Evolutionary conservation across 2,113 vertebrate genomes (phyloP).

Genomic region (Eira barbara): DNA sequence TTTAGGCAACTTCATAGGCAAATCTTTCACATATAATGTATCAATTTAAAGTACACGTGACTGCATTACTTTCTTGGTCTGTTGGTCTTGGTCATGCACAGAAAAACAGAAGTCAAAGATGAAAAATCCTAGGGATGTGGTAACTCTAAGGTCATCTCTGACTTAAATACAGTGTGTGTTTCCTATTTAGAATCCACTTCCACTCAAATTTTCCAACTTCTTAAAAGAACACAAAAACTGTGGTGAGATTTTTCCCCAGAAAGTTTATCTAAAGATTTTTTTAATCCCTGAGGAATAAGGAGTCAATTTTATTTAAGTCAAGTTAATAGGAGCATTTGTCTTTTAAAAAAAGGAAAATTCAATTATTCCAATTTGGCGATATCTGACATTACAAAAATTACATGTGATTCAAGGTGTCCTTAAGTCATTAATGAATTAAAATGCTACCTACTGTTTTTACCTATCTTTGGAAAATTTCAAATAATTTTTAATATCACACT

Average conservation of each 20-base stretch:
- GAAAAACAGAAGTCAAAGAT: background rate
- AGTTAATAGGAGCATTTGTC: background rate
- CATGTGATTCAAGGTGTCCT: background rate
- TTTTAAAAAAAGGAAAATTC: conserved; percentile 11
- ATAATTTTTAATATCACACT: conserved; percentile 12
- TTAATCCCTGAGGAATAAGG: background rate
- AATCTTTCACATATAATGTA: background rate
- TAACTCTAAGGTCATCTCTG: background rate
- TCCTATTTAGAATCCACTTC: background rate
- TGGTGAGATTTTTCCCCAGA: conserved; percentile 23
- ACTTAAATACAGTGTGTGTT: background rate
- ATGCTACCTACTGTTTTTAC: background rate
- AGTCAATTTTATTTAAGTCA: conserved; percentile 38
- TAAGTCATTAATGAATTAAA: conserved; percentile 34
- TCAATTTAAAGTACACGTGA: conserved; percentile 29
- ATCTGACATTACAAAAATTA: conserved; percentile 36
- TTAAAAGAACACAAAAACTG: conserved; percentile 25
- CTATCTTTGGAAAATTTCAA: conserved; percentile 32
- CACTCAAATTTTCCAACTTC: conserved; percentile 20
- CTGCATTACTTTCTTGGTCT: background rate
- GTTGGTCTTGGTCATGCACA: background rate
- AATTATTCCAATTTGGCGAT: background rate
- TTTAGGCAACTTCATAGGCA: conserved; percentile 11
- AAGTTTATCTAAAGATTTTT: conserved; percentile 29
- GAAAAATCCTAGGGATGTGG: background rate